Percentiles rank a stretch among this genome's conserved stretches.
These are phyloP conservation scores for Babyrousa celebensis DNA, from an alignment of 2,797 vertebrate species.

Conservation along the genomic window DNA sequence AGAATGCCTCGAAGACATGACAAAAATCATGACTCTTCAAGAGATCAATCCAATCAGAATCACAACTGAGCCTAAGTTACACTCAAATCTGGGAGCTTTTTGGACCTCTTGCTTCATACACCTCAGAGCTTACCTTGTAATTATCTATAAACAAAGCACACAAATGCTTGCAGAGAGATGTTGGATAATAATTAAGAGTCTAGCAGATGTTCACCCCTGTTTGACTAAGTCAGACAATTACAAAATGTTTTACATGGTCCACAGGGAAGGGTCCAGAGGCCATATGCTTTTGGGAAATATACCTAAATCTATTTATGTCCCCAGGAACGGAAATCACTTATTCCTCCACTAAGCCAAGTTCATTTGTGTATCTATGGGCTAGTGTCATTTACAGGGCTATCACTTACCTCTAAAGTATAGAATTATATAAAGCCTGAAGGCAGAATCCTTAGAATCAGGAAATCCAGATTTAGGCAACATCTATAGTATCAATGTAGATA, in stretches of 20 bases:
- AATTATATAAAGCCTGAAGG: background rate
- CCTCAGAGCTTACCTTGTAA: background rate
- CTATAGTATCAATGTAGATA: background rate
- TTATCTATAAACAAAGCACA: constrained; percentile 18
- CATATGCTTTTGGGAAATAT: background rate
- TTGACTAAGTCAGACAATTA: background rate
- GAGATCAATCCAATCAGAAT: background rate
- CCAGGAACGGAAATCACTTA: background rate
- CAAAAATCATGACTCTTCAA: background rate
- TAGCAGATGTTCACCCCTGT: background rate
- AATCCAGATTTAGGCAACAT: background rate
- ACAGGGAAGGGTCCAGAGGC: background rate
- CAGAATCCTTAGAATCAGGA: background rate
- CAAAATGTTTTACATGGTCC: background rate
- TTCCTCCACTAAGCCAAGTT: background rate
- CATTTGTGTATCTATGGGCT: background rate
- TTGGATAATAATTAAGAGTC: background rate
- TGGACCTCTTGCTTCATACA: background rate
- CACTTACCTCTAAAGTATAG: background rate
- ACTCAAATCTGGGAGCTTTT: background rate
- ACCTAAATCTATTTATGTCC: background rate
- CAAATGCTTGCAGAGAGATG: background rate
- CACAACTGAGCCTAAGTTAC: background rate
- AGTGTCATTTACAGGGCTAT: background rate
- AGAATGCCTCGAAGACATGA: background rate